Evolutionary conservation across 2,888 invertebrate species (phyloP), one percentile per base, ranked within the genome.

Genomic region (Petrolisthes cinctipes): DNA sequence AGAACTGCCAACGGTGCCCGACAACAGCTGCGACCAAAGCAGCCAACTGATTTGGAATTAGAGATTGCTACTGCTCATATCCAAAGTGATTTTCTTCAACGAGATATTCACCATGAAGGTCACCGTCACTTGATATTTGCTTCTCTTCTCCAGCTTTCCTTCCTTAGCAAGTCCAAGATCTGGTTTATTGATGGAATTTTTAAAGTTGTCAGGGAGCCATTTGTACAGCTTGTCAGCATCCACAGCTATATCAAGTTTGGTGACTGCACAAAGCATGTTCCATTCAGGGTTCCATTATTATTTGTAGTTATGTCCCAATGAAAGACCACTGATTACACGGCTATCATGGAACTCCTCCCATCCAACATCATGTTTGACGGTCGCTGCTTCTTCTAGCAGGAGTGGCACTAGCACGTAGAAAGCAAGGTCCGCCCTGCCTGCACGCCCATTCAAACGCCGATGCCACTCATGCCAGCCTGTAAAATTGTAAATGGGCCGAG

Each of bases 161-260:
- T 76, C 84, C 84, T 75, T 7, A 54, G 76, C 84, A 84, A 76
- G 71, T 75, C 61, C 61, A 84, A 84, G 61, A 76, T 84, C 61
- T 84, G 84, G 84, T 84, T 76, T 53, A 84, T 76, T 61, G 84
- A 84, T 61, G 76, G 84, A 84, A 84, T 76, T 57, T 84, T 84
- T 76, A 75, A 84, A 76, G 75, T 76, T 84, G 84, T 75, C 76
- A 57, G 84, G 61, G 54, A 83, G 73, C 82, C 82, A 73, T 85
- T 85, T 66, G 78, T 78, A 53, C 61, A 78, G 79, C 78, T 85
- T 66, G 53, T 85, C 53, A 85, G 85, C 51, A 68, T 85, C 17
- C 85, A 85, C 78, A 85, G 53, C 37, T 78, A 54, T 37, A 78
- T 85, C 54, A 78, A 85, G 85, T 37, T 11, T 57, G 85, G 75